phyloP scores from a whole-genome alignment of 2,797 vertebrate species.

The Eulemur albifrons region DNA sequence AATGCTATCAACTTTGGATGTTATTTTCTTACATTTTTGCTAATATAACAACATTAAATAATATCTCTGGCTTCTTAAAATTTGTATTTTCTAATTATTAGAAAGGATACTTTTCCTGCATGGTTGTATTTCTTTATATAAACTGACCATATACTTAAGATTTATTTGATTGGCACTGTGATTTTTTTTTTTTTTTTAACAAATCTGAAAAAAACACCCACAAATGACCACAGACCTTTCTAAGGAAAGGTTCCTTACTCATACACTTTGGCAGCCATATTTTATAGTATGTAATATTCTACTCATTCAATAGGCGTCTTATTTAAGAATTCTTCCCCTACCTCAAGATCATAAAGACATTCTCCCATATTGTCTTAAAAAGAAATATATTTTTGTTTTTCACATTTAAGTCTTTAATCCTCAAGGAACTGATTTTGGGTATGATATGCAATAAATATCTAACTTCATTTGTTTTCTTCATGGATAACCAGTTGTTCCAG shows the following conservation, averaged over 20 bases:
- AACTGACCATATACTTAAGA: not conserved
- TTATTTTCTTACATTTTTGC: not conserved
- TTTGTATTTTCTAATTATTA: slow-evolving; percentile 8
- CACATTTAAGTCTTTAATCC: not conserved
- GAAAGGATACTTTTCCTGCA: not conserved
- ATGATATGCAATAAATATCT: not conserved
- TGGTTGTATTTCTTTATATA: not conserved
- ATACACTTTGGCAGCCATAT: not conserved
- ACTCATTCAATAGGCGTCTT: not conserved
- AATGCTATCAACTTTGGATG: not conserved
- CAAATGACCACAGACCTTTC: not conserved
- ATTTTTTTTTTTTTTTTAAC: not conserved
- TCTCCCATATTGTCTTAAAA: not conserved
- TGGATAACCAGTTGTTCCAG: not conserved
- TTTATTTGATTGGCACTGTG: not conserved
- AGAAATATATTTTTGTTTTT: not conserved
- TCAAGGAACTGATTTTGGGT: not conserved
- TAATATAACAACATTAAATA: not conserved
- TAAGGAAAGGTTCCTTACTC: not conserved
- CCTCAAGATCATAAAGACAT: not conserved
- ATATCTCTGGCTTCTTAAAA: not conserved
- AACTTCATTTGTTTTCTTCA: not conserved
- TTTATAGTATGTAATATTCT: not conserved
- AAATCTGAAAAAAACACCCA: not conserved
- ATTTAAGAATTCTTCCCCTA: not conserved